phyloP scores from a whole-genome alignment of 2,797 vertebrate genomes.

The Spea hammondii region DNA sequence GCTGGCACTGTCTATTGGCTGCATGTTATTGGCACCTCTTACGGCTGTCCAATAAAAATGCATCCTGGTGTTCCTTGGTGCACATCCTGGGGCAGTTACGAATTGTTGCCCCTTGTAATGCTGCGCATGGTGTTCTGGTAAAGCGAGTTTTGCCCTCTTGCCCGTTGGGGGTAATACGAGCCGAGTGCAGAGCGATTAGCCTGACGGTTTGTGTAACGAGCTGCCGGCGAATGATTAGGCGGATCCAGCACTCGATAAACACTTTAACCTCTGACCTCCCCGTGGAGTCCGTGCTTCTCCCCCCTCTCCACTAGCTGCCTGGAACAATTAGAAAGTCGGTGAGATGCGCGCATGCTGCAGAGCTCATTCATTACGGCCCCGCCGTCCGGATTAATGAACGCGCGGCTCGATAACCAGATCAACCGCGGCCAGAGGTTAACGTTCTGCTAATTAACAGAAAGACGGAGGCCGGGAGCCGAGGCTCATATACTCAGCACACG shows the following conservation, averaged over 20 bases:
- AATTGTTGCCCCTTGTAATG: too few species aligned
- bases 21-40: too few species aligned
- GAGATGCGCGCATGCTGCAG: fast-evolving
- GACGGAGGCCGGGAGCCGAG: neutral
- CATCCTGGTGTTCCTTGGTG: too few species aligned
- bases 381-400: constrained; percentile 65
- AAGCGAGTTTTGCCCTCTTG: too few species aligned
- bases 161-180: neutral
- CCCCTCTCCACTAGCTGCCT: neutral
- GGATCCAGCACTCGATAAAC: constrained; percentile 59
- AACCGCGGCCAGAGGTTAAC: constrained; percentile 66
- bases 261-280: constrained; percentile 62
- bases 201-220: constrained; percentile 54
- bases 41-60: too few species aligned
- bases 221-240: constrained; percentile 47
- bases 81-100: too few species aligned
- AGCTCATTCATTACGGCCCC: constrained; percentile 59
- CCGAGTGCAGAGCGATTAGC: neutral
- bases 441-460: constrained; percentile 61
- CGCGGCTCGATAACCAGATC: constrained; percentile 58
- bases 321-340: constrained; percentile 58
- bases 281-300: neutral
- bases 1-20: too few species aligned
- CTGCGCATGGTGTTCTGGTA: too few species aligned
- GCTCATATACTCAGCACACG: neutral